A percentile compares a stretch with the other conserved stretches of the same genome.
Evolutionary conservation across 23 tunicate species (phyloP).

Genomic region (Clavelina lepadiformis): DNA sequence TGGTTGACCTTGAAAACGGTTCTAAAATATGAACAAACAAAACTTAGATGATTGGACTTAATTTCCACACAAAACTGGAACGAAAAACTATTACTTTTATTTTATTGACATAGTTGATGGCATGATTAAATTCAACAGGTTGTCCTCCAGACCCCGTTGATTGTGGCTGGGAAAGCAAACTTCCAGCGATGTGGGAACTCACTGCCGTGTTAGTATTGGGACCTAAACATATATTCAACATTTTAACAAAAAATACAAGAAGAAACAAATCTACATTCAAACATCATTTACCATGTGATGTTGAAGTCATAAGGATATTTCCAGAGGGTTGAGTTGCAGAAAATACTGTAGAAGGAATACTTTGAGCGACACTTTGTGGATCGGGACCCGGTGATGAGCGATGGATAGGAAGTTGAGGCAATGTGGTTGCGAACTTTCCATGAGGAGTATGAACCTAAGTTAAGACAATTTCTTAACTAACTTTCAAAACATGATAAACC

Average conservation of each 20-base stretch:
- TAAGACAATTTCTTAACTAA: too few species aligned
- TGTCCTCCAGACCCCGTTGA: constrained; percentile 59
- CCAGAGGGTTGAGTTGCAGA: constrained; percentile 8
- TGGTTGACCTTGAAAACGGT: constrained; percentile 82
- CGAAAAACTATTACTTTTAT: constrained; percentile 61
- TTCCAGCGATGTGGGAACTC: constrained; percentile 11
- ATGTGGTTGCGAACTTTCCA: constrained; percentile 72
- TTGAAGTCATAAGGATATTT: constrained; percentile 2
- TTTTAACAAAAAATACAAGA: neutral
- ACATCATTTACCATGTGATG: neutral
- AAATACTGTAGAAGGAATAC: constrained; percentile 19
- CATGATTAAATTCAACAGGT: constrained; percentile 96
- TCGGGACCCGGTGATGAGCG: constrained; percentile 44
- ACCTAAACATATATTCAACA: neutral
- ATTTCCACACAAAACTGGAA: neutral
- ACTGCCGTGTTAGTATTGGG: constrained; percentile 59
- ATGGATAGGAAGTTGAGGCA: constrained; percentile 45
- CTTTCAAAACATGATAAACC: too few species aligned
- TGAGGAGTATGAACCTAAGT: constrained; percentile 79
- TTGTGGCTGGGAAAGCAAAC: constrained; percentile 32
- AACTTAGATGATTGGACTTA: neutral
- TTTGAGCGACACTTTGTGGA: constrained; percentile 9
- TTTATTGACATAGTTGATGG: constrained; percentile 93
- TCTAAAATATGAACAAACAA: constrained; percentile 20
- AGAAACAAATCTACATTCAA: neutral